Evolutionary conservation across 1,140 invertebrate genomes (phyloP).

Genomic region (Nomia melanderi): DNA sequence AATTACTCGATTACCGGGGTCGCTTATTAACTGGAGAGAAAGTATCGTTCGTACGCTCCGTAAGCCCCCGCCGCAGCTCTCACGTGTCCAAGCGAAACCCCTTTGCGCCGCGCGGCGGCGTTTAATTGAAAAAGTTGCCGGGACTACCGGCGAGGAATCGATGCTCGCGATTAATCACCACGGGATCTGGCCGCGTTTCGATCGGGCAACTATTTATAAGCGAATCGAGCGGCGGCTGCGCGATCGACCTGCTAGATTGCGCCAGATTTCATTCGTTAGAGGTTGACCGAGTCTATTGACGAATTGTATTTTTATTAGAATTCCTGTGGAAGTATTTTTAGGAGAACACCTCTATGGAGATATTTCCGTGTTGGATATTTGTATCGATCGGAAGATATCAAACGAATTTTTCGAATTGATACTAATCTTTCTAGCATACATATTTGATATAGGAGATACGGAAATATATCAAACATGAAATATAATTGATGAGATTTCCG

Average conservation of each 20-base stretch:
- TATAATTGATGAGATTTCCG: too few relatives aligned
- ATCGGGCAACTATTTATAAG: background rate
- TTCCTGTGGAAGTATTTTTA: too few relatives aligned
- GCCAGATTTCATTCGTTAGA: background rate
- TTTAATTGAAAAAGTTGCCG: conserved; percentile 44
- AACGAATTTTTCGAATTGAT: too few relatives aligned
- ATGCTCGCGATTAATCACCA: conserved; percentile 19
- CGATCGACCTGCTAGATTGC: background rate
- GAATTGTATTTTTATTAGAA: too few relatives aligned
- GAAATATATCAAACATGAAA: too few relatives aligned
- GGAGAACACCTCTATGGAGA: too few relatives aligned
- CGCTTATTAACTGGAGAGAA: conserved; percentile 41
- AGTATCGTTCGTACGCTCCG: conserved; percentile 7
- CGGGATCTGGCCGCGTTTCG: background rate
- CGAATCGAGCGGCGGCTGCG: background rate
- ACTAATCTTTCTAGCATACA: too few relatives aligned
- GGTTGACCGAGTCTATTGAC: too few relatives aligned
- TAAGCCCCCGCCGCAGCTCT: too few relatives aligned
- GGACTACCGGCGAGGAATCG: conserved; percentile 22
- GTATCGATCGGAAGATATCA: too few relatives aligned
- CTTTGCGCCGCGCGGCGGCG: background rate
- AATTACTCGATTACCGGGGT: conserved; percentile 40
- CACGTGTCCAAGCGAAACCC: background rate
- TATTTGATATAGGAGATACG: too few relatives aligned
- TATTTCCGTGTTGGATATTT: too few relatives aligned